phyloP scores from a whole-genome alignment of 2,113 vertebrate species.

The Tragulus kanchil region DNA sequence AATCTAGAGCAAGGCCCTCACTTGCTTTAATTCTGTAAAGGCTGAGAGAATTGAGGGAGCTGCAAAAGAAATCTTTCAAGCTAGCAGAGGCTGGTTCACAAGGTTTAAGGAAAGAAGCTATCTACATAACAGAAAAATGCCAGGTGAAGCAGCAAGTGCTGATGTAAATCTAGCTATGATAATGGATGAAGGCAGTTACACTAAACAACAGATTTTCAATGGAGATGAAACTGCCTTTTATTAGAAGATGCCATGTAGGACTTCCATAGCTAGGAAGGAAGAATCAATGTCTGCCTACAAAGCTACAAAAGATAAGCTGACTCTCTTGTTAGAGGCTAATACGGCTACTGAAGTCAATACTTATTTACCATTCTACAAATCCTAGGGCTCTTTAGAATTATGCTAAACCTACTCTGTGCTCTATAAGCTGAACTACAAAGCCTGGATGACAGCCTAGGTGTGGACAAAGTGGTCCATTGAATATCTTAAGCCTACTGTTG shows the following conservation, averaged over 20 bases:
- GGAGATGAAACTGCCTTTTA: background rate
- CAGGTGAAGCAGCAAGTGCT: background rate
- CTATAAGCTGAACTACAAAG: background rate
- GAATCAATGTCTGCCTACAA: background rate
- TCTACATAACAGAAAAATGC: background rate
- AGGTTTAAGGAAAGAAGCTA: background rate
- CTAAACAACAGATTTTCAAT: background rate
- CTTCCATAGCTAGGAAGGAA: background rate
- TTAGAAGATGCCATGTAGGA: background rate
- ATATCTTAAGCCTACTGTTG: background rate
- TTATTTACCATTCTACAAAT: background rate
- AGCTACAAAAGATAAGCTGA: background rate
- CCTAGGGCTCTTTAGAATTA: background rate
- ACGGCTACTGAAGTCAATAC: background rate
- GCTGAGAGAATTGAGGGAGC: background rate
- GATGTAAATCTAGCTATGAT: background rate
- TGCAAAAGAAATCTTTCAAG: background rate
- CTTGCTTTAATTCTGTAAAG: background rate
- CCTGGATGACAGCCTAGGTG: background rate
- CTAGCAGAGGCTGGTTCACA: background rate
- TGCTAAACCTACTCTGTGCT: background rate
- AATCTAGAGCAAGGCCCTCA: background rate
- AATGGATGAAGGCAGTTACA: background rate
- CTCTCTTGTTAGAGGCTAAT: background rate
- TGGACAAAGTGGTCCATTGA: background rate